Percentiles rank a stretch among this genome's conserved stretches.
phyloP scores from a whole-genome alignment of 2,113 vertebrate species.

The Dascyllus trimaculatus region DNA sequence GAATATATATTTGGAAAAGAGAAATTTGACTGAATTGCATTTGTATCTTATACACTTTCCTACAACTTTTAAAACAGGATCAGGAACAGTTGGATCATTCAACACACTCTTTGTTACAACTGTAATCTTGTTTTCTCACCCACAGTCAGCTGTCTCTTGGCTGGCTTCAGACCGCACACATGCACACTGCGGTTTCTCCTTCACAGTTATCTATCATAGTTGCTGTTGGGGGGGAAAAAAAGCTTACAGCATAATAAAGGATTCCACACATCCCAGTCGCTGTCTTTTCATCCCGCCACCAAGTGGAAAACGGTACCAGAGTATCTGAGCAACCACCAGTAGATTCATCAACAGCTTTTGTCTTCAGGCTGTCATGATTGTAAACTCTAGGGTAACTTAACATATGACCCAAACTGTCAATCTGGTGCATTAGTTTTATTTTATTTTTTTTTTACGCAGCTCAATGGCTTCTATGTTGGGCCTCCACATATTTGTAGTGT shows the following conservation, averaged over 20 bases:
- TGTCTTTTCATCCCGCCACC: slow-evolving; percentile 30
- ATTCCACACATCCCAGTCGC: slow-evolving; percentile 24
- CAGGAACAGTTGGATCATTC: slow-evolving; percentile 4
- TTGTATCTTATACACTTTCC: too few species aligned
- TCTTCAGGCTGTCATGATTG: slow-evolving; percentile 17
- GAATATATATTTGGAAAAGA: not conserved
- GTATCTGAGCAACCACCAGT: slow-evolving; percentile 40
- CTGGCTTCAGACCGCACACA: slow-evolving; percentile 13
- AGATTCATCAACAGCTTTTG: slow-evolving; percentile 12
- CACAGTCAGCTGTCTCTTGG: not conserved
- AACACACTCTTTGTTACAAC: not conserved
- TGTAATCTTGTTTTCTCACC: not conserved
- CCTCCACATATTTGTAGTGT: not conserved
- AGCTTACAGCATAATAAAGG: slow-evolving; percentile 24
- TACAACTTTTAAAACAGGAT: not conserved
- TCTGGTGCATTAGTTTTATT: not conserved
- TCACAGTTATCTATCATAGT: slow-evolving; percentile 28
- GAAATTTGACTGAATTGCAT: not conserved
- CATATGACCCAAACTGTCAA: slow-evolving; percentile 1
- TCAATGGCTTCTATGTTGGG: not conserved
- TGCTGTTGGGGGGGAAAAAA: not conserved
- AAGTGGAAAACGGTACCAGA: slow-evolving; percentile 22
- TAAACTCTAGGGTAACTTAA: slow-evolving; percentile 8
- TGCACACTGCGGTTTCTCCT: not conserved
- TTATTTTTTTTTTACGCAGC: not conserved